These are phyloP conservation scores for Coelogynopora nodosa DNA, from an alignment of 2,888 invertebrate species.

Conservation along the genomic window DNA sequence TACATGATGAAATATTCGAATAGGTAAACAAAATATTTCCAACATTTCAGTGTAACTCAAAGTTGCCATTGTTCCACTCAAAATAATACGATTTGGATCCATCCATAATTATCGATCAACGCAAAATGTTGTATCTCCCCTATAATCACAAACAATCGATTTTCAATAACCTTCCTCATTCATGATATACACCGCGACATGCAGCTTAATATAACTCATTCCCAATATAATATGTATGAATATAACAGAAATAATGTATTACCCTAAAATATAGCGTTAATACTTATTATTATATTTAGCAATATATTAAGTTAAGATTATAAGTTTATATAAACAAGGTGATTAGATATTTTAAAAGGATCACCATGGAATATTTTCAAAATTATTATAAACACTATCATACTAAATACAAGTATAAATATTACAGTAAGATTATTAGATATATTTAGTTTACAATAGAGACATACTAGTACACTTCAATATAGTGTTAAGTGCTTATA, in stretches of 20 bases:
- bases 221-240: conserved; percentile 10
- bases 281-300: background rate
- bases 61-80: conserved; percentile 8
- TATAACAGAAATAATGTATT: conserved; percentile 19
- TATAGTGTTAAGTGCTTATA: background rate
- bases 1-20: conserved; percentile 5
- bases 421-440: conserved; percentile 4
- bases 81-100: conserved; percentile 7
- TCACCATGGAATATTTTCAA: conserved; percentile 3
- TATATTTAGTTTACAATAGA: background rate
- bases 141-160: conserved; percentile 31
- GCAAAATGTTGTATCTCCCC: conserved; percentile 8
- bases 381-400: background rate
- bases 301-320: background rate
- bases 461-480: background rate
- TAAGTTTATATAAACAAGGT: background rate
- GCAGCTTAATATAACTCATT: conserved; percentile 22
- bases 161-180: conserved; percentile 6
- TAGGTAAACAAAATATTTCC: background rate
- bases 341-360: conserved; percentile 24
- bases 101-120: background rate
- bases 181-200: conserved; percentile 20
- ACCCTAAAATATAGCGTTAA: background rate
- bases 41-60: conserved; percentile 9
- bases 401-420: conserved; percentile 25